phyloP scores from a whole-genome alignment of 2,797 vertebrate species.

The Thamnophis elegans region DNA sequence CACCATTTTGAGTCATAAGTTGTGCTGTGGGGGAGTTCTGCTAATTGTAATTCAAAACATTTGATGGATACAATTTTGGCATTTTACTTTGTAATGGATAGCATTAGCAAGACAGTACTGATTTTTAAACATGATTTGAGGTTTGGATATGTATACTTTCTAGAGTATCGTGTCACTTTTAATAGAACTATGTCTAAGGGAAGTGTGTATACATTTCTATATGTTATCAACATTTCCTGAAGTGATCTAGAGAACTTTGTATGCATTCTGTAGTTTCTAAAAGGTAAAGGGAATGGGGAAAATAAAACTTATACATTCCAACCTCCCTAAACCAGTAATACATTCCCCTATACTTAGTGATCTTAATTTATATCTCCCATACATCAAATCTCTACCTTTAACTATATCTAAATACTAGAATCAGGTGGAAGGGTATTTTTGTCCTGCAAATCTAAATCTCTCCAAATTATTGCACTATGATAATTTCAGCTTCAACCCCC shows the following conservation, averaged over 20 bases:
- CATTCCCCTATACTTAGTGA: neutral
- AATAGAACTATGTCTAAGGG: neutral
- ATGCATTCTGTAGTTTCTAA: neutral
- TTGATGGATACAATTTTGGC: neutral
- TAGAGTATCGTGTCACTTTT: neutral
- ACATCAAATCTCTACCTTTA: neutral
- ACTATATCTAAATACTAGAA: neutral
- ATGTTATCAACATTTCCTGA: neutral
- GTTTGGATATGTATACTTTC: neutral
- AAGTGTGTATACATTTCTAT: neutral
- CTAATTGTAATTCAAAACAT: neutral
- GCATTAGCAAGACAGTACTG: neutral
- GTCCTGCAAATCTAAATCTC: neutral
- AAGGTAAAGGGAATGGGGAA: neutral
- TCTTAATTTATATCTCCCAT: neutral
- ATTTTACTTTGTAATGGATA: neutral
- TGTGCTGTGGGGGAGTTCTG: neutral
- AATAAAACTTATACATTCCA: neutral
- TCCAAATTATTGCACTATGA: neutral
- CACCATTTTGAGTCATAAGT: neutral
- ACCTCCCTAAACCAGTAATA: neutral
- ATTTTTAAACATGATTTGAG: neutral
- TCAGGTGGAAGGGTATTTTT: neutral
- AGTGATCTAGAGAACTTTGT: neutral
- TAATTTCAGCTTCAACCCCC: neutral